A percentile compares a stretch with the other conserved stretches of the same genome.
Evolutionary conservation across 1,140 invertebrate genomes (phyloP).

Genomic region (Coptotermes formosanus): DNA sequence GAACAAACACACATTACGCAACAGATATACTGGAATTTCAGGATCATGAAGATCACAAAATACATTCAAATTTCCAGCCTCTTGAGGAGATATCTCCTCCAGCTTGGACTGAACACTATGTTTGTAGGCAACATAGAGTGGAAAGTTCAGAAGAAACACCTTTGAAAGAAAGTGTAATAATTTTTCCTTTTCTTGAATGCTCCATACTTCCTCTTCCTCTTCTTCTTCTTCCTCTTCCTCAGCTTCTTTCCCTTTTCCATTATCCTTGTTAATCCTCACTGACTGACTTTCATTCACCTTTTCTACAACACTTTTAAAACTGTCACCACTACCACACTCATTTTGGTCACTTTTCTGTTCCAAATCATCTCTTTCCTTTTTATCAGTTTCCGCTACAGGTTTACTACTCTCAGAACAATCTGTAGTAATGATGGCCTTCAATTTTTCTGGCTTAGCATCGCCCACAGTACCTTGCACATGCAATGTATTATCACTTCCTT

Average conservation of each 20-base stretch:
- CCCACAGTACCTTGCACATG: not conserved
- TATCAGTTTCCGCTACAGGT: conserved; percentile 13
- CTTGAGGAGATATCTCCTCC: conserved; percentile 74
- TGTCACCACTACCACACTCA: conserved; percentile 36
- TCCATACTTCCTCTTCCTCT: conserved; percentile 53
- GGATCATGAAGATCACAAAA: conserved; percentile 92
- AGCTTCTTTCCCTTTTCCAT: conserved; percentile 20
- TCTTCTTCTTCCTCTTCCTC: conserved; percentile 38
- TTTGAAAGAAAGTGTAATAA: conserved; percentile 76
- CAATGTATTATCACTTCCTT: conserved; percentile 29
- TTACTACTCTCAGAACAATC: not conserved
- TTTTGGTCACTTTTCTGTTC: conserved; percentile 39
- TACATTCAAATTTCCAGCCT: conserved; percentile 71
- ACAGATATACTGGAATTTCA: conserved; percentile 84
- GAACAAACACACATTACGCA: conserved; percentile 87
- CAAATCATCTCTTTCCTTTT: conserved; percentile 45
- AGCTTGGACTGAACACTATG: conserved; percentile 72
- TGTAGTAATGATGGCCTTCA: not conserved
- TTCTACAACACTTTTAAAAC: not conserved
- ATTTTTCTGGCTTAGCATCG: not conserved
- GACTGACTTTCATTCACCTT: not conserved
- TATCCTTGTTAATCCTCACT: conserved; percentile 22
- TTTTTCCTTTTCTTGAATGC: conserved; percentile 72
- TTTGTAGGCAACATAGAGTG: conserved; percentile 89
- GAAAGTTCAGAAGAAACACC: conserved; percentile 85